Percentiles rank a stretch among this genome's conserved stretches.
These are phyloP conservation scores for Cyanistes caeruleus DNA, from an alignment of 2,113 vertebrate genomes.

Conservation along the genomic window DNA sequence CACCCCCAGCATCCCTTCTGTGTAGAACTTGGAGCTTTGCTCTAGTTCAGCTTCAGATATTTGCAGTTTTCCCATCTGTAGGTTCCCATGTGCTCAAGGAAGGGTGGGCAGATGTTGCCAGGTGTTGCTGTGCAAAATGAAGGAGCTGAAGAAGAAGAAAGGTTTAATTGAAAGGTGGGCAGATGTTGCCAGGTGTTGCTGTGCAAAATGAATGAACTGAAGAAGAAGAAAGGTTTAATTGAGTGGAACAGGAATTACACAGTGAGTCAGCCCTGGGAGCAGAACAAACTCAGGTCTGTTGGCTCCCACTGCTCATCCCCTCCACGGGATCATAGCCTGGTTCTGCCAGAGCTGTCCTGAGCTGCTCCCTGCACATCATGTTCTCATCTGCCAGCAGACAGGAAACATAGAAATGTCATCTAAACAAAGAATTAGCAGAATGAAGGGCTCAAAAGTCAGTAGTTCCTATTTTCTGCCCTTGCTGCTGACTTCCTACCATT, in stretches of 20 bases:
- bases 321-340: accelerated
- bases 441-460: background rate
- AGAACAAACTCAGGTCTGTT: background rate
- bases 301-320: background rate
- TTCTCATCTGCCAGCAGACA: conserved; percentile 24
- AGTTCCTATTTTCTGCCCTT: background rate
- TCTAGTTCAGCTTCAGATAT: background rate
- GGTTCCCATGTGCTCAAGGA: background rate
- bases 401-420: conserved; percentile 49
- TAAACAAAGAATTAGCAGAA: conserved; percentile 27
- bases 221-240: background rate
- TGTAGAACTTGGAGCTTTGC: background rate
- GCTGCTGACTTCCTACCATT: conserved; percentile 6
- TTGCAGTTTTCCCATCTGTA: background rate
- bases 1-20: background rate
- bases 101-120: background rate
- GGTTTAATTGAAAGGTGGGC: background rate
- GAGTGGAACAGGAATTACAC: background rate
- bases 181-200: background rate
- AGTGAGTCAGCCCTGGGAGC: conserved; percentile 9
- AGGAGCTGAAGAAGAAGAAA: background rate
- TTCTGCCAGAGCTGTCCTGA: conserved; percentile 12
- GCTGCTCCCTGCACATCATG: conserved; percentile 2
- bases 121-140: background rate
- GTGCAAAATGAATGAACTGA: background rate